Base-by-base conservation (phyloP, 2,797 vertebrate species). In the Choloepus didactylus region DNA sequence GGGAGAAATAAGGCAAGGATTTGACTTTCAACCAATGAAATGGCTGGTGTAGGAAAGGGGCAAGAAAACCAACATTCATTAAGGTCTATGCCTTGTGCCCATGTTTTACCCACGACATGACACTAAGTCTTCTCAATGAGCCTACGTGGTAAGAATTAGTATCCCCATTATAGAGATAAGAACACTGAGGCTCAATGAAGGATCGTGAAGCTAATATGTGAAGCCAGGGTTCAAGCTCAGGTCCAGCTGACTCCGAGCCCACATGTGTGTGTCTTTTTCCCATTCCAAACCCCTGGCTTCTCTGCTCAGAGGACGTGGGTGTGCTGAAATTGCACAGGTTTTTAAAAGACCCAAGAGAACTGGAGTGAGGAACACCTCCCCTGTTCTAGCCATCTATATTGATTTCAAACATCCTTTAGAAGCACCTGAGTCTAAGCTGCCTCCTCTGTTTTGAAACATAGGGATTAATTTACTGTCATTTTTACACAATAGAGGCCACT, bases 401-500 rank as follows among this genome's bases (percentile, higher is more conserved):
- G 59, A 92, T 77, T 93, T 92, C 88, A 83, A 60, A 29, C 16
- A 44, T 35, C 44, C 31, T 83, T 77, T 81, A 49, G 62, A 91
- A 73, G 76, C 29, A 10, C 54, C 59, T 60, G 54, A 91, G 51
- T 92, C 66, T 89, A 38, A 89, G 67, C 60, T 31, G 41, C 49
- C 41, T 86, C 75, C 56, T 85, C 44, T 76, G 23, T 83, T 96
- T 94, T 46, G 35, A 84, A 89, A 86, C 49, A 73, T 84, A 88
- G 29, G 19, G 67, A 81, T 92, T 80, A 64, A 64, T 77, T 94
- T 54, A 62, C n/a, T n/a, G 44, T 95, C 60, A 91, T 70, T 59
- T 59, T 75, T 60, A 89, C 38, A 76, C 66, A 67, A 16, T 46
- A 83, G 83, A 29, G 49, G 75, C 21, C 35, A 93, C 69, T 89